Percentiles rank a stretch among this genome's conserved stretches.
These are phyloP conservation scores for Coccyzus lansbergi DNA, from an alignment of 2,797 vertebrate genomes.

Conservation along the genomic window DNA sequence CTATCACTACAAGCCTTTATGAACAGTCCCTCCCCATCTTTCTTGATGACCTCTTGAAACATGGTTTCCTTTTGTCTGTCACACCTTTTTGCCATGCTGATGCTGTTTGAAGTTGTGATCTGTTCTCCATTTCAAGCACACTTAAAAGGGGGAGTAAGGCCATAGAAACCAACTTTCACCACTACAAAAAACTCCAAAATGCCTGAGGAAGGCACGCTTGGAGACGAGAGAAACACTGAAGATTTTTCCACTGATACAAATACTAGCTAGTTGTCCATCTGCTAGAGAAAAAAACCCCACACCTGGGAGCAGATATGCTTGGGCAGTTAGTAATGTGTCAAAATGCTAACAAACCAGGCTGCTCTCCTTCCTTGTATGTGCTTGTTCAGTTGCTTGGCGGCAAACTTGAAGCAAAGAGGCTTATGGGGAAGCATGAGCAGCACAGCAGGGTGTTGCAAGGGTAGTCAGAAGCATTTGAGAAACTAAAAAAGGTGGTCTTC, in stretches of 20 bases:
- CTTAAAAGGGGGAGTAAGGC: neutral
- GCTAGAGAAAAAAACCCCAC: neutral
- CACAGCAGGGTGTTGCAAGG: neutral
- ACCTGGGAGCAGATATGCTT: neutral
- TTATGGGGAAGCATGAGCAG: neutral
- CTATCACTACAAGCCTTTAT: no score
- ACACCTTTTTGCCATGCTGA: accelerated
- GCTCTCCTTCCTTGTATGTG: neutral
- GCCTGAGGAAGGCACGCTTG: neutral
- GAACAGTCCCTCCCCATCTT: no score
- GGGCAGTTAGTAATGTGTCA: neutral
- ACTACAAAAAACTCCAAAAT: neutral
- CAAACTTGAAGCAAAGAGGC: neutral
- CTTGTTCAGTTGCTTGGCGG: neutral
- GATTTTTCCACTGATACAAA: neutral
- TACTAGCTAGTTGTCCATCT: neutral
- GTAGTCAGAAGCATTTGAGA: neutral
- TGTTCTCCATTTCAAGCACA: neutral
- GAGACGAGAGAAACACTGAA: neutral
- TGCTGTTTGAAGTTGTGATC: neutral
- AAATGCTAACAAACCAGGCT: neutral
- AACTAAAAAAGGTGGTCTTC: neutral
- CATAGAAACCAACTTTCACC: neutral
- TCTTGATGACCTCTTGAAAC: neutral
- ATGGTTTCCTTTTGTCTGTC: neutral